Conservation (phyloP, 2,113 vertebrate species). For the Erinaceus europaeus region DNA sequence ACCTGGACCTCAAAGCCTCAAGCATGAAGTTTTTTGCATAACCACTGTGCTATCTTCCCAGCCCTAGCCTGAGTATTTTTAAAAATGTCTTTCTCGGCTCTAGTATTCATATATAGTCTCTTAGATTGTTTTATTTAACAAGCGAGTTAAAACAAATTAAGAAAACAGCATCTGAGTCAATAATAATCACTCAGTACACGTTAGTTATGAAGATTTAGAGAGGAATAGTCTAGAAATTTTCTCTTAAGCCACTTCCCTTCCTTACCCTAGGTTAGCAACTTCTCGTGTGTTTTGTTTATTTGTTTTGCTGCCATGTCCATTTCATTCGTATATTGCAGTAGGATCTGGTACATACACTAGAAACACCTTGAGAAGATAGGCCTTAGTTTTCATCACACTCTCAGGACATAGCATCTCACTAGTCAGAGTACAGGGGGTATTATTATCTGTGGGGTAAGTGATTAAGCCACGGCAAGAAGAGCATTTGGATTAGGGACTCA, state of each 20-base stretch:
- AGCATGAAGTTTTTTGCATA: no score
- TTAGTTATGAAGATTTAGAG: neutral
- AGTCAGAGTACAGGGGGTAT: neutral
- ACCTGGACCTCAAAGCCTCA: no score
- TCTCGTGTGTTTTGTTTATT: neutral
- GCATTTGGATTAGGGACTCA: neutral
- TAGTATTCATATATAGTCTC: neutral
- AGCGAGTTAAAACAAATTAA: neutral
- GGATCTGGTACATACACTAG: neutral
- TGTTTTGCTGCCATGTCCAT: neutral
- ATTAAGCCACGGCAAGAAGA: neutral
- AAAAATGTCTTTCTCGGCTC: no score
- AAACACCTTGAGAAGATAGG: neutral
- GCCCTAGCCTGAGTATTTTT: no score
- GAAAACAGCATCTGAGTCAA: neutral
- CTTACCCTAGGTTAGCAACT: neutral
- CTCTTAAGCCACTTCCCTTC: neutral
- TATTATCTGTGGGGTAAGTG: neutral
- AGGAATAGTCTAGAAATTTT: neutral
- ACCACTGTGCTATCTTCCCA: no score
- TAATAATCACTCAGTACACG: neutral
- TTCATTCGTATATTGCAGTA: neutral
- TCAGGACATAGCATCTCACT: neutral
- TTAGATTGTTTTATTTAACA: neutral
- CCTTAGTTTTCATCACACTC: neutral